A percentile compares a stretch with the other conserved stretches of the same genome.
These are phyloP conservation scores for Baronia brevicornis DNA, from an alignment of 2,888 invertebrate species.

Conservation along the genomic window DNA sequence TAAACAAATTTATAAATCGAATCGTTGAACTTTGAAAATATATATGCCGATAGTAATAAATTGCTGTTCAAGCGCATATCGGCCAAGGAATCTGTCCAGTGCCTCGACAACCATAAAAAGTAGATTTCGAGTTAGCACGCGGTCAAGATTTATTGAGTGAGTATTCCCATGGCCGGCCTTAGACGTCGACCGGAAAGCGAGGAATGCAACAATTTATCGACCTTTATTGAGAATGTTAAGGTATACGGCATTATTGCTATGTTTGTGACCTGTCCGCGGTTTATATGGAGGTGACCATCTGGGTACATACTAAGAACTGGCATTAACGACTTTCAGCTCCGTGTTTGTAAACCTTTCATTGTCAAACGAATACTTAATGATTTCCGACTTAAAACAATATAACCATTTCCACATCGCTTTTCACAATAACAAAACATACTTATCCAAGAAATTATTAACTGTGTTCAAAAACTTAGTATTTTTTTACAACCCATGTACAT, in stretches of 20 bases:
- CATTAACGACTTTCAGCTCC: no score
- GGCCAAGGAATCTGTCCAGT: conserved; percentile 55
- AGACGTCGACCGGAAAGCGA: conserved; percentile 38
- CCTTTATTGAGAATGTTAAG: conserved; percentile 31
- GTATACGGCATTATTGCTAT: conserved; percentile 25
- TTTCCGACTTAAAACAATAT: no score
- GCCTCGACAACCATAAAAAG: conserved; percentile 53
- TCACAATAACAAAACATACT: no score
- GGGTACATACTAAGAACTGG: no score
- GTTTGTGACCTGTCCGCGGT: conserved; percentile 17
- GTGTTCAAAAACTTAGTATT: no score
- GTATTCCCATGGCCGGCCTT: conserved; percentile 34
- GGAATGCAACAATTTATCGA: conserved; percentile 45
- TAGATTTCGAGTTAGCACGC: conserved; percentile 50
- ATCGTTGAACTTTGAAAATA: conserved; percentile 22
- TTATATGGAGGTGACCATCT: conserved; percentile 5
- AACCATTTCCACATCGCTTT: no score
- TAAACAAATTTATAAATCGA: conserved; percentile 5
- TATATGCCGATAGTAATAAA: conserved; percentile 43
- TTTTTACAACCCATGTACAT: no score
- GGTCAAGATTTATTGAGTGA: conserved; percentile 54
- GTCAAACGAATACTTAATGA: no score
- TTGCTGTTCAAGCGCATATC: conserved; percentile 49
- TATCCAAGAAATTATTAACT: no score
- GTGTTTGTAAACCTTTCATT: no score